Evolutionary conservation across 2,797 vertebrate species (phyloP), one percentile per base, ranked within the genome.

Genomic region (Orientallactaga sibirica): DNA sequence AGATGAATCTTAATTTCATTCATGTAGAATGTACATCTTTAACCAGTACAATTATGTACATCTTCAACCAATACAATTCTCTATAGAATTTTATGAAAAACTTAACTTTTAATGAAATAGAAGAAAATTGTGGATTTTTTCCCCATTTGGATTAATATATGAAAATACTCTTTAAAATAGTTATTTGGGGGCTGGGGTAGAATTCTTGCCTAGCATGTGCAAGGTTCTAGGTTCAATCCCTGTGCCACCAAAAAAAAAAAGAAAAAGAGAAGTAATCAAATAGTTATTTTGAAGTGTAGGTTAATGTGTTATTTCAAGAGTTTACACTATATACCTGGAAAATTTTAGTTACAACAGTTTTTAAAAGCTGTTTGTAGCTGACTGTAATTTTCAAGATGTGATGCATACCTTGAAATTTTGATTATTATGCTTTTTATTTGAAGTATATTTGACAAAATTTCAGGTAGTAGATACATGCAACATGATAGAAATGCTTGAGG

Each of bases 331-430:
- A 58, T 90, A 43, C 93, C 61, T 74, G n/a, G 74, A 64, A 87
- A 93, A 77, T 15, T 52, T 52, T 76, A 90, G 87, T 52, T 77
- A 25, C 22, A 9, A 66, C 19, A 52, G 29, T 89, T 84, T 68
- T 80, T 19, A 71, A 79, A 24, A 29, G 68, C 52, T 52, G 52
- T 71, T 81, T 91, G 67, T 64, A 41, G 76, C 24, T 93, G 62
- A 64, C 52, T 37, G 33, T 18, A 91, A 10, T 76, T 90, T 93
- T 95, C 24, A 92, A n/a, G 9, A 86, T 78, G 9, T 62, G 27
- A 81, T 5, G 1, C 92, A 73, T 87, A 55, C 29, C 48, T 91
- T 92, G 41, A 93, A 82, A 76, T 88, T 93, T 96, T 82, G 15
- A 84, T 76, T 71, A 86, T 71, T 85, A 10, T 78, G n/a, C 11